Conservation (phyloP, 1,140 invertebrate genomes). For the Paracyclopina nana region DNA sequence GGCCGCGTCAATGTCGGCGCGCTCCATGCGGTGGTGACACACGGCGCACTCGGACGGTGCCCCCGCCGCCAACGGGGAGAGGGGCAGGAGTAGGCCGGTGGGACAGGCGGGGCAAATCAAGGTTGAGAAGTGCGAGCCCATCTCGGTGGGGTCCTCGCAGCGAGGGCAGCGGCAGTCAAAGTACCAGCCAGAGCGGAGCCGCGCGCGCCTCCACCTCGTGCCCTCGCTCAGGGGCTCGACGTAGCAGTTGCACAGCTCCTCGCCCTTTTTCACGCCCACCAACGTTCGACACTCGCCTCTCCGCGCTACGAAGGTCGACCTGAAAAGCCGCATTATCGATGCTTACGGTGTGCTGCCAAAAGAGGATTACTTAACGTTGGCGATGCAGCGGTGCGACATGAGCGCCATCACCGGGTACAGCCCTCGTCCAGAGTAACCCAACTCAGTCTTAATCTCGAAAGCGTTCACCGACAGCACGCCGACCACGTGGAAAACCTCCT, state of each 20-base stretch:
- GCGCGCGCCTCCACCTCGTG: neutral
- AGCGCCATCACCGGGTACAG: neutral
- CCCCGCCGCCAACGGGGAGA: neutral
- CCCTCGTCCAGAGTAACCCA: conserved; percentile 1
- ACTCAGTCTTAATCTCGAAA: neutral
- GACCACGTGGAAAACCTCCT: conserved; percentile 8
- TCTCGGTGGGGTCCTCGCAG: neutral
- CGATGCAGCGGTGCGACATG: neutral
- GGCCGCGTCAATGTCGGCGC: too few relatives aligned
- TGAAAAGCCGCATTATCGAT: too few relatives aligned
- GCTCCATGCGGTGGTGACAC: too few relatives aligned
- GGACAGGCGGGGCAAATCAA: neutral
- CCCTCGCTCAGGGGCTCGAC: neutral
- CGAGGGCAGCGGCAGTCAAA: conserved; percentile 7
- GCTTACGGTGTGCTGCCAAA: too few relatives aligned
- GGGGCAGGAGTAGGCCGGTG: neutral
- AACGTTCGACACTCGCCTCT: neutral
- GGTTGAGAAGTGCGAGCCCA: neutral
- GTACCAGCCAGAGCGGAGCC: conserved; percentile 6
- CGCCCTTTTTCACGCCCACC: neutral
- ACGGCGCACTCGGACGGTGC: too few relatives aligned
- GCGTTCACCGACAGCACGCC: conserved; percentile 3
- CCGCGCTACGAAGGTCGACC: too few relatives aligned
- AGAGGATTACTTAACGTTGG: conserved; percentile 5
- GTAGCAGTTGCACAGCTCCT: conserved; percentile 3